Evolutionary conservation across 2,797 vertebrate genomes (phyloP).

Genomic region (Lagocephalus sceleratus): DNA sequence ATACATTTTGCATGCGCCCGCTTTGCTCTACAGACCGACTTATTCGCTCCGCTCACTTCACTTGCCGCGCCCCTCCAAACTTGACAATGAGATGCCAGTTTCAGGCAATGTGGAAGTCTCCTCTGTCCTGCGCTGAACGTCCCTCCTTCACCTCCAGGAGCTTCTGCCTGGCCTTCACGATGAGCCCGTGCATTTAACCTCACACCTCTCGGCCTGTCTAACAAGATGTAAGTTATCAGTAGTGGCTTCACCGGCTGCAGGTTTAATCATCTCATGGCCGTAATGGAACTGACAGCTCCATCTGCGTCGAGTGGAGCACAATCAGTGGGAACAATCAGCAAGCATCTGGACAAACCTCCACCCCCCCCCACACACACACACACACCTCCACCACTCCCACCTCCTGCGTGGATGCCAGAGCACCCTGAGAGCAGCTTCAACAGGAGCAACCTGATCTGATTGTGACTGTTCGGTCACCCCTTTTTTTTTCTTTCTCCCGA

Average conservation of each 20-base stretch:
- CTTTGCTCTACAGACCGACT: conserved; percentile 26
- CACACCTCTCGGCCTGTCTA: conserved; percentile 27
- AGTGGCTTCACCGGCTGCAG: conserved; percentile 48
- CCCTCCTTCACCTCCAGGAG: not conserved
- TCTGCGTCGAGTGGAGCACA: conserved; percentile 63
- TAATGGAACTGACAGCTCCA: conserved; percentile 70
- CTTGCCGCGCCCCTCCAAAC: conserved; percentile 5
- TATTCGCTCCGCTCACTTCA: conserved; percentile 36
- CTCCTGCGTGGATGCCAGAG: conserved; percentile 33
- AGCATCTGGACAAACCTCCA: conserved; percentile 57
- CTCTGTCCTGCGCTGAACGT: not conserved
- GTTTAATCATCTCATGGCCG: conserved; percentile 64
- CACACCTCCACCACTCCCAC: conserved; percentile 5
- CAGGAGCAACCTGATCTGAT: conserved; percentile 11
- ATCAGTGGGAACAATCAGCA: conserved; percentile 60
- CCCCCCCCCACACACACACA: not conserved
- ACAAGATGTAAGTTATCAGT: conserved; percentile 48
- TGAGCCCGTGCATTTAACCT: conserved; percentile 45
- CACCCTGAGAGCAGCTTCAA: conserved; percentile 22
- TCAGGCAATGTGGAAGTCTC: too few relatives aligned
- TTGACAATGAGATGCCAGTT: not conserved
- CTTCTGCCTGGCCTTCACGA: not conserved
- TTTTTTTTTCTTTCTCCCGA: too few relatives aligned
- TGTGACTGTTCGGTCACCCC: too few relatives aligned
- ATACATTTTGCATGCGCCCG: conserved; percentile 50